phyloP scores from a whole-genome alignment of 2,113 vertebrate species.

The Pygoscelis adeliae region DNA sequence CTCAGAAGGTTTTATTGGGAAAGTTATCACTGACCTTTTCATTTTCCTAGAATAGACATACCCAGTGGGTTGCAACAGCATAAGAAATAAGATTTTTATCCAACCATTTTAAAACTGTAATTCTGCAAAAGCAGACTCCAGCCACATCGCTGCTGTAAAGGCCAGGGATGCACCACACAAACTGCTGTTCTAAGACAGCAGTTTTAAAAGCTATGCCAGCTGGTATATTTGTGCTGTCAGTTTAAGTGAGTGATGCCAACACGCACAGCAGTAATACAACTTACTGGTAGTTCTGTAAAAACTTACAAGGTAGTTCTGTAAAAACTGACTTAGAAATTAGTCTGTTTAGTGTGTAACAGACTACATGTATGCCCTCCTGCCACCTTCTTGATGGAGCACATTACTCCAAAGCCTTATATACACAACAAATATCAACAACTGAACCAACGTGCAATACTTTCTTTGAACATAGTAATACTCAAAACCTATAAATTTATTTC shows the following conservation, averaged over 20 bases:
- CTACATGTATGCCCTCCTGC: not conserved
- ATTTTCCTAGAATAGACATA: slow-evolving; percentile 50
- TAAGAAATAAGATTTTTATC: slow-evolving; percentile 51
- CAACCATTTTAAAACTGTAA: not conserved
- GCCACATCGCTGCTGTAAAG: not conserved
- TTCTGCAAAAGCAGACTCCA: not conserved
- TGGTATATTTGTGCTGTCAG: not conserved
- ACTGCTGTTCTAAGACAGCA: not conserved
- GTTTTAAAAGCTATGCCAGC: not conserved
- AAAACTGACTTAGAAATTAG: not conserved
- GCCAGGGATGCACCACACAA: not conserved
- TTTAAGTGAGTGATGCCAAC: not conserved
- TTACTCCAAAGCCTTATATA: not conserved
- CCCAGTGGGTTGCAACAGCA: slow-evolving; percentile 32
- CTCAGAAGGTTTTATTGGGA: slow-evolving; percentile 33
- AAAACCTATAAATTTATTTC: not conserved
- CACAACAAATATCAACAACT: not conserved
- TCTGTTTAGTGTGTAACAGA: not conserved
- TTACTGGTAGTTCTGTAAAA: not conserved
- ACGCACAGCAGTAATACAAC: not conserved
- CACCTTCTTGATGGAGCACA: not conserved
- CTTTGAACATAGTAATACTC: not conserved
- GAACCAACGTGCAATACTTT: not conserved
- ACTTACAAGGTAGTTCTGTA: not conserved
- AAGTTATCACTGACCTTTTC: slow-evolving; percentile 58